Evolutionary conservation across 1,140 invertebrate species (phyloP), one percentile per base, ranked within the genome.

Genomic region (Zaprionus nigranus): DNA sequence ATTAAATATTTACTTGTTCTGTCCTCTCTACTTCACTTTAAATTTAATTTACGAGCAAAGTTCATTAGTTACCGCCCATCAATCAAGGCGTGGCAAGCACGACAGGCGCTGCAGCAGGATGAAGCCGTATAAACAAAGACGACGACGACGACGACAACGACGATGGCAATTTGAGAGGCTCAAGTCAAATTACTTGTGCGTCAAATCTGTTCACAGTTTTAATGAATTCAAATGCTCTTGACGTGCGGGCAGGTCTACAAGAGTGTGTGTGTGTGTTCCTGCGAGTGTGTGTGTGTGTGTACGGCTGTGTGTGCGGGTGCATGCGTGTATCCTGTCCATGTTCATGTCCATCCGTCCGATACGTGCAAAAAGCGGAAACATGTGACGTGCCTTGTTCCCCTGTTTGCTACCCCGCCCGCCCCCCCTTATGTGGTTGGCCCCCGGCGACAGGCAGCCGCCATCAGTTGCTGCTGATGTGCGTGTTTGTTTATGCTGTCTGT

Each of bases 351-450:
- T 68, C 65, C 65, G 54, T 69, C 71, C 71, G 70, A 81, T 78
- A 82, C 79, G 84, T 81, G 80, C 84, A 83, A 88, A 87, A 88
- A 78, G 77, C 83, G 84, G 84, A 87, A 87, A 75, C 84, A 88
- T 84, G 78, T 84, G 81, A 88, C 81, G 85, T 88, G 81, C 43
- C 83, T 69, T 69, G 70, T 57, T 69, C 38, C 53, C 60, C 62
- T 49, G 58, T 28, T 28, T 34, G 49, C 20, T 38, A n/a, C n/a
- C n/a, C n/a, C n/a, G n/a, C 76, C 46, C 38, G 12, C 11, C 20
- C 26, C 22, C 49, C 30, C 15, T 30, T 34, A 0, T 22, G 82
- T 75, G 78, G 75, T 78, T 83, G 65, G 72, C 73, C 77, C 76
- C 64, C 64, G 82, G 81, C 81, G 75, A 82, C 77, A 84, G 78